These are phyloP conservation scores for Megatriorchis doriae DNA, from an alignment of 2,113 vertebrate species.

Conservation along the genomic window DNA sequence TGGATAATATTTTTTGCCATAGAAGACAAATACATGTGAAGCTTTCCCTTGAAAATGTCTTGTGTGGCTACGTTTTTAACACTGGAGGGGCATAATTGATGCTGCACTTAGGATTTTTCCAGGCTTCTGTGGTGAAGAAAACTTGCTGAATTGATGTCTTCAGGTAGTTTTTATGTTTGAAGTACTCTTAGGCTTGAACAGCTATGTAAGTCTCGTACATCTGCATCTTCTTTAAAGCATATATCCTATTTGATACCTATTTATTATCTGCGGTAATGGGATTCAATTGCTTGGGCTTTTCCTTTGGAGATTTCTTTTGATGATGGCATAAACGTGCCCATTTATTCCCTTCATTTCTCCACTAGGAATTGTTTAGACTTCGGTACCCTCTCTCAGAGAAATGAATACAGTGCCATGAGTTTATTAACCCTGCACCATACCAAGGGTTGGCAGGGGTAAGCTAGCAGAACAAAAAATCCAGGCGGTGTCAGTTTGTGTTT, in stretches of 20 bases:
- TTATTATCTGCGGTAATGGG: background rate
- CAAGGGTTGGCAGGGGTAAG: background rate
- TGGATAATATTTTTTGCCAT: accelerated
- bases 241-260: accelerated
- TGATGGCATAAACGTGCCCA: background rate
- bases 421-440: background rate
- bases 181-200: background rate
- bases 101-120: background rate
- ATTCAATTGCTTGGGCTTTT: background rate
- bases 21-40: background rate
- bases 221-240: background rate
- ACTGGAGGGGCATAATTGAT: background rate
- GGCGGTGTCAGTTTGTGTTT: background rate
- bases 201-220: background rate
- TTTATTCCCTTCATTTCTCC: background rate
- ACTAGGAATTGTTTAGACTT: background rate
- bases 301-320: background rate
- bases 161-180: background rate
- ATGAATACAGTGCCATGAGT: accelerated
- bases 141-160: background rate
- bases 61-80: background rate
- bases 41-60: background rate
- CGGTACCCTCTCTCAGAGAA: background rate
- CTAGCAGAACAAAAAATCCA: background rate
- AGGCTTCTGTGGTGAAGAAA: background rate